A percentile compares a stretch with the other conserved stretches of the same genome.
Conservation (phyloP, 2,797 vertebrate genomes). For the Falco novaeseelandiae region DNA sequence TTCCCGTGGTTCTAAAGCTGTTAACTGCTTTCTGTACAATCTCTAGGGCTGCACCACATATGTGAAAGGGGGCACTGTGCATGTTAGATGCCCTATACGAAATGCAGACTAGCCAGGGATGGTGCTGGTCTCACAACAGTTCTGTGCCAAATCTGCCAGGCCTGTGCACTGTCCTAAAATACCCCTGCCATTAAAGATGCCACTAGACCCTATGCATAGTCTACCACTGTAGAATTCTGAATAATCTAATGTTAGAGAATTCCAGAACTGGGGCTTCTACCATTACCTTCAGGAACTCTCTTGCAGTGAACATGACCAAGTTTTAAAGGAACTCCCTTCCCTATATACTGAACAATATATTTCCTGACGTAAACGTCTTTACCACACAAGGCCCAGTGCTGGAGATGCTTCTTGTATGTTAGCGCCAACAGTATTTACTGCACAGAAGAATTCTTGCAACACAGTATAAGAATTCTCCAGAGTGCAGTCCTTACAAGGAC, state of each 20-base stretch:
- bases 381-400: not conserved
- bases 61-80: rapidly evolving
- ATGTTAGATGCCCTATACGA: not conserved
- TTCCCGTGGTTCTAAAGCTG: not conserved
- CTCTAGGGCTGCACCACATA: not conserved
- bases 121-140: not conserved
- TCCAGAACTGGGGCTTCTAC: not conserved
- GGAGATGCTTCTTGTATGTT: not conserved
- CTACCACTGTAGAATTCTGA: not conserved
- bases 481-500: slow-evolving; percentile 40
- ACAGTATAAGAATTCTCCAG: not conserved
- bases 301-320: not conserved
- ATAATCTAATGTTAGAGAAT: not conserved
- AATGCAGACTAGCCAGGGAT: not conserved
- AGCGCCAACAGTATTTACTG: not conserved
- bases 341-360: not conserved
- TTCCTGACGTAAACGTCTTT: not conserved
- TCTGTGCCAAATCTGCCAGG: not conserved
- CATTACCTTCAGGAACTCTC: not conserved
- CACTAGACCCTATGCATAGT: not conserved
- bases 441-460: slow-evolving; percentile 2
- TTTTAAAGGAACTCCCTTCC: not conserved
- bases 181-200: not conserved
- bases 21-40: not conserved
- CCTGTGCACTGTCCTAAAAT: not conserved